Evolutionary conservation across 1,140 invertebrate genomes (phyloP).

Genomic region (Nymphalis io): DNA sequence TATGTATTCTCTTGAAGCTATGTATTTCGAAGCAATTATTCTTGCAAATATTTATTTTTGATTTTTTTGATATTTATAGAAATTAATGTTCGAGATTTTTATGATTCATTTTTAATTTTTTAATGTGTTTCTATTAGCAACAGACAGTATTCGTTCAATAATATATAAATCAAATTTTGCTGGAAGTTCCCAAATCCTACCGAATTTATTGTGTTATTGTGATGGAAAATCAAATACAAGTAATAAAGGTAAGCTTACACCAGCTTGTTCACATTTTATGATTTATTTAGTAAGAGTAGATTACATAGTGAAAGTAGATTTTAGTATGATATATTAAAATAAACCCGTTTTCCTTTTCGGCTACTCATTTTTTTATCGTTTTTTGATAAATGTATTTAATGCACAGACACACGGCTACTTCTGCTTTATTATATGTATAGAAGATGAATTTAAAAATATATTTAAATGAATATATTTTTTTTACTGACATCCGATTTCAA

Average conservation of each 20-base stretch:
- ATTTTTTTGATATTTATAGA: neutral
- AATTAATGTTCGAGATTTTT: neutral
- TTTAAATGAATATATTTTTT: too few species aligned
- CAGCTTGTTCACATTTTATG: neutral
- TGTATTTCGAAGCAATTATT: neutral
- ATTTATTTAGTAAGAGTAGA: too few species aligned
- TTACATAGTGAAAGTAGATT: too few species aligned
- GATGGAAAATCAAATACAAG: neutral
- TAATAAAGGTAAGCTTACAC: neutral
- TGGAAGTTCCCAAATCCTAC: conserved; percentile 45
- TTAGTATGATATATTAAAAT: too few species aligned
- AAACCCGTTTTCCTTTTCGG: too few species aligned
- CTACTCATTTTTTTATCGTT: too few species aligned
- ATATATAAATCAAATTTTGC: conserved; percentile 42
- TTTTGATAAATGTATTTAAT: too few species aligned
- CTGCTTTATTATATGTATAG: too few species aligned
- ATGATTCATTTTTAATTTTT: neutral
- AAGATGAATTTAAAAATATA: too few species aligned
- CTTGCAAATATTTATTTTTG: neutral
- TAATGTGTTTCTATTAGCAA: neutral
- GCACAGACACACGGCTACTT: too few species aligned
- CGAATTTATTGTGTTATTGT: conserved; percentile 14
- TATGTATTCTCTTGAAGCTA: neutral
- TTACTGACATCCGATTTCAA: too few species aligned
- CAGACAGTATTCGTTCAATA: neutral